These are phyloP conservation scores for Orcinus orca DNA, from an alignment of 2,113 vertebrate species.

Conservation along the genomic window DNA sequence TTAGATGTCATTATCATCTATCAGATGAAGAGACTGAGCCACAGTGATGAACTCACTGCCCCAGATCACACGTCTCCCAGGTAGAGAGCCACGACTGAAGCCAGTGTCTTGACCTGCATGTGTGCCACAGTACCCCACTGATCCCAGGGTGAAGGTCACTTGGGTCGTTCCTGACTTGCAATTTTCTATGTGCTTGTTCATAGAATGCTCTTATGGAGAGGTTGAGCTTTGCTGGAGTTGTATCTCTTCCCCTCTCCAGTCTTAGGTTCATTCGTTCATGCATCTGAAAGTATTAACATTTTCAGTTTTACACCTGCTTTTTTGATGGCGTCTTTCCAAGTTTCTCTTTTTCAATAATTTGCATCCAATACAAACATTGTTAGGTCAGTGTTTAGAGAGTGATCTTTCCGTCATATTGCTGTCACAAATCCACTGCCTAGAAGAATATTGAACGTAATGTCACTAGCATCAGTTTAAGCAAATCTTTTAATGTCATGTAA, in stretches of 20 bases:
- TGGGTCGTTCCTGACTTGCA: neutral
- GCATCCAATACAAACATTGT: neutral
- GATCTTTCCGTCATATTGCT: neutral
- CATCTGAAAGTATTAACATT: neutral
- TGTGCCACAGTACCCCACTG: neutral
- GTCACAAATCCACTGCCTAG: neutral
- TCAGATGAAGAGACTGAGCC: neutral
- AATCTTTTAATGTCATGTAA: neutral
- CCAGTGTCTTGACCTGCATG: neutral
- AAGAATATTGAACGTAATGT: slow-evolving; percentile 26
- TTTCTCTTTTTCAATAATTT: slow-evolving; percentile 36
- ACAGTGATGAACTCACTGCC: neutral
- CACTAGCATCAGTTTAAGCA: neutral
- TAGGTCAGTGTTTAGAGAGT: neutral
- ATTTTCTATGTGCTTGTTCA: neutral
- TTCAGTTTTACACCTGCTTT: slow-evolving; percentile 18
- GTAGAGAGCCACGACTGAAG: neutral
- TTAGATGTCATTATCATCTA: neutral
- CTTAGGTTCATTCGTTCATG: neutral
- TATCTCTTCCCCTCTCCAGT: neutral
- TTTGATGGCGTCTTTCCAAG: neutral
- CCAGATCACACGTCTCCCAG: neutral
- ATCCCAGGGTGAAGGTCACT: neutral
- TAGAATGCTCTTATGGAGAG: neutral
- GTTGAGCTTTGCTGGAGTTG: neutral